phyloP scores from a whole-genome alignment of 2,113 vertebrate species.

The Clupea harengus region DNA sequence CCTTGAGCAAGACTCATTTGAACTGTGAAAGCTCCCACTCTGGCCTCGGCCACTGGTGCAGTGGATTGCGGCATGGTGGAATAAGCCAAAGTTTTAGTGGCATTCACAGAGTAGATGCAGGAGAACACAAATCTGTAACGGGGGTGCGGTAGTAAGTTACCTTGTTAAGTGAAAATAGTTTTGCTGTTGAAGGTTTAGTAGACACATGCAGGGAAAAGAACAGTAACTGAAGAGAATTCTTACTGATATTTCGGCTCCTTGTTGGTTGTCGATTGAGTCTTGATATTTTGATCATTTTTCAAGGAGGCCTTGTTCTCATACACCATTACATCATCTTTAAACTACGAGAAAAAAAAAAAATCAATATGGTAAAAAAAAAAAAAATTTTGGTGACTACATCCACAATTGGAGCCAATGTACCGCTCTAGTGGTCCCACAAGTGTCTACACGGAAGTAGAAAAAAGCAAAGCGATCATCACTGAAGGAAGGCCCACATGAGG shows the following conservation, averaged over 20 bases:
- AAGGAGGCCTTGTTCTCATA: conserved; percentile 70
- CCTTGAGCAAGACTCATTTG: conserved; percentile 60
- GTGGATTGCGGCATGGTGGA: conserved; percentile 44
- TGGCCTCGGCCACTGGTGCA: conserved; percentile 49
- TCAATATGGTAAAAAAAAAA: background rate
- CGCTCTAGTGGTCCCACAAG: conserved; percentile 70
- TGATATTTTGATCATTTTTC: no score
- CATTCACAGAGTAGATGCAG: conserved; percentile 63
- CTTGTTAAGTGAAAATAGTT: background rate
- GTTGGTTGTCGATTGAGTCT: rapidly evolving
- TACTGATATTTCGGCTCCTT: conserved; percentile 56
- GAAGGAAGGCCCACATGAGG: no score
- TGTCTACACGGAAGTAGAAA: conserved; percentile 62
- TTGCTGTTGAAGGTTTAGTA: no score
- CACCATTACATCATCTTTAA: conserved; percentile 56
- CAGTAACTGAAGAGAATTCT: background rate
- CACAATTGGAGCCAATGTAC: conserved; percentile 19
- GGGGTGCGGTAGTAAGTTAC: background rate
- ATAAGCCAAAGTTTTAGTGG: conserved; percentile 46
- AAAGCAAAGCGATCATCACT: conserved; percentile 56
- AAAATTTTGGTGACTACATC: background rate
- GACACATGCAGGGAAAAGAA: background rate
- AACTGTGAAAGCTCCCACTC: conserved; percentile 50
- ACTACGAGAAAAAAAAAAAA: conserved; percentile 59
- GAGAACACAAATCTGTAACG: conserved; percentile 55